A percentile compares a stretch with the other conserved stretches of the same genome.
Evolutionary conservation across 2,797 vertebrate genomes (phyloP).

Genomic region (Apodemus agrarius): DNA sequence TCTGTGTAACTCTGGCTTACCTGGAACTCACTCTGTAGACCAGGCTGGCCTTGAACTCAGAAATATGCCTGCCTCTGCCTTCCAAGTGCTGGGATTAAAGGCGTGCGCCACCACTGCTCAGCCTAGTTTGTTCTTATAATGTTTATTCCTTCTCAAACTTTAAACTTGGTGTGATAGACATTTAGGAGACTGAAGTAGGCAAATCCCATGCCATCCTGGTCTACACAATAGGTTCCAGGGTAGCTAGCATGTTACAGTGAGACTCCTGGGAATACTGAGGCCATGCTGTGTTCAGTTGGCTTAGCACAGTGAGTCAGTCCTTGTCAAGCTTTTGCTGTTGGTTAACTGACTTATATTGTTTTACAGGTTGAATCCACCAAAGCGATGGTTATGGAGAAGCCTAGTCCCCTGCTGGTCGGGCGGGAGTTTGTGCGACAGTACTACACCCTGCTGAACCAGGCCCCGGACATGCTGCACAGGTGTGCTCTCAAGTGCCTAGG

Average conservation of each 20-base stretch:
- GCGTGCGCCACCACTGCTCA: no score
- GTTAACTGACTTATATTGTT: neutral
- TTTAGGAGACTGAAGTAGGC: neutral
- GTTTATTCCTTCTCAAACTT: neutral
- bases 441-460: constrained; percentile 98
- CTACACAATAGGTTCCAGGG: neutral
- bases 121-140: neutral
- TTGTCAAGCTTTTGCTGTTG: neutral
- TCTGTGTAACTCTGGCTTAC: no score
- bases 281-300: neutral
- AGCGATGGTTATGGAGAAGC: constrained; percentile 99
- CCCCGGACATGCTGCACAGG: constrained; percentile 99
- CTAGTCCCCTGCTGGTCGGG: constrained; percentile 99
- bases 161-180: neutral
- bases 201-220: neutral
- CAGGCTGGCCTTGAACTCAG: no score
- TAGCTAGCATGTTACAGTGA: neutral
- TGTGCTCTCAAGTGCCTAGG: constrained; percentile 39
- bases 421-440: constrained; percentile 99
- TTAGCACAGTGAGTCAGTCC: neutral
- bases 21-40: no score
- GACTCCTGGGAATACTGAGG: neutral
- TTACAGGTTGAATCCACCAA: constrained; percentile 96
- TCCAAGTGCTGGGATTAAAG: no score
- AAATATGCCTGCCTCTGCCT: no score